Percentiles rank a stretch among this genome's conserved stretches.
Evolutionary conservation across 2,113 vertebrate genomes (phyloP).

Genomic region (Brachionichthys hirsutus): DNA sequence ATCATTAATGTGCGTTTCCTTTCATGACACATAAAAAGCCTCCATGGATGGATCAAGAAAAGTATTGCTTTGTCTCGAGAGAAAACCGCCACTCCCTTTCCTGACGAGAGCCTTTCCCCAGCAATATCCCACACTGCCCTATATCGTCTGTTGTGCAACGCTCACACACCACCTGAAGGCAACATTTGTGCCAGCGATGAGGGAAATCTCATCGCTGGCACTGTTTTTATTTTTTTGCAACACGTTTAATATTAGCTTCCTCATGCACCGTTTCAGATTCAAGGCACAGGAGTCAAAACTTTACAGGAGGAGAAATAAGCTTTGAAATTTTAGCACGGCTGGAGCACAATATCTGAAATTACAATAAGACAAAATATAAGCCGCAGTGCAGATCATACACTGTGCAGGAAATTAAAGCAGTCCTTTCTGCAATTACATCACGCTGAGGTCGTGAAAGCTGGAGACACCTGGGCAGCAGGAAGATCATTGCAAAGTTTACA

Average conservation of each 20-base stretch:
- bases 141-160: slow-evolving; percentile 54
- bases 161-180: slow-evolving; percentile 51
- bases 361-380: slow-evolving; percentile 35
- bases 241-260: slow-evolving; percentile 50
- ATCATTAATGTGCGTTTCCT: neutral
- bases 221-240: slow-evolving; percentile 47
- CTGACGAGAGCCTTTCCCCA: slow-evolving; percentile 36
- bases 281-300: slow-evolving; percentile 29
- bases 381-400: slow-evolving; percentile 18
- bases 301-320: slow-evolving; percentile 46
- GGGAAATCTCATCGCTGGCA: slow-evolving; percentile 54
- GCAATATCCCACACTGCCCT: slow-evolving; percentile 52
- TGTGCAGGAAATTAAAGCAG: slow-evolving; percentile 49
- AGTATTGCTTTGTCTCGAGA: slow-evolving; percentile 44
- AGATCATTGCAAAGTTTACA: no score
- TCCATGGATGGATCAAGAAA: slow-evolving; percentile 12
- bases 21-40: slow-evolving; percentile 18
- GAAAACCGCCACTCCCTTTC: slow-evolving; percentile 37
- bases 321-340: slow-evolving; percentile 27
- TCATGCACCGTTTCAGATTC: slow-evolving; percentile 30
- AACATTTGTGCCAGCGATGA: slow-evolving; percentile 39
- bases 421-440: slow-evolving; percentile 35
- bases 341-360: slow-evolving; percentile 18
- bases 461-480: slow-evolving; percentile 1
- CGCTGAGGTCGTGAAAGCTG: slow-evolving; percentile 20